These are phyloP conservation scores for Gobio occitaniae DNA, from an alignment of 2,797 vertebrate genomes.

Conservation along the genomic window DNA sequence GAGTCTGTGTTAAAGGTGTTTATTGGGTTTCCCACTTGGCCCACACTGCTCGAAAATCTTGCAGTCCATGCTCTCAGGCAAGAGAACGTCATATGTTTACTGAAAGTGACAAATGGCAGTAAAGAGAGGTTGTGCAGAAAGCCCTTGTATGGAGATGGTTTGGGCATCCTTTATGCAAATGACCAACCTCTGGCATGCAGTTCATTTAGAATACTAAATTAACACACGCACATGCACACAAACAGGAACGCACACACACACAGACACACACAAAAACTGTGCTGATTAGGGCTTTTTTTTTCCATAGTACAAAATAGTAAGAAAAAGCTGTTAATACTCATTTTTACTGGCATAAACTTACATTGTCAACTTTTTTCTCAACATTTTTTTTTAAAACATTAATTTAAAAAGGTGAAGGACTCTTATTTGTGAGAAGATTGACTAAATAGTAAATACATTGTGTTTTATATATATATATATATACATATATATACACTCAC, in stretches of 20 bases:
- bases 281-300: no score
- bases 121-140: not conserved
- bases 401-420: not conserved
- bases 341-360: not conserved
- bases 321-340: no score
- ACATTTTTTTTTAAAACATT: not conserved
- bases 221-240: no score
- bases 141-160: not conserved
- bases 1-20: not conserved
- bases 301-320: no score
- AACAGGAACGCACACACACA: no score
- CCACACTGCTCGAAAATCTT: not conserved
- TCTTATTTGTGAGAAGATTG: no score
- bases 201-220: not conserved
- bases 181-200: not conserved
- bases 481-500: no score
- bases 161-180: not conserved
- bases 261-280: no score
- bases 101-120: not conserved
- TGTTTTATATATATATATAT: not conserved
- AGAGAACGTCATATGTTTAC: not conserved
- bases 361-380: not conserved
- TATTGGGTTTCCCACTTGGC: no score
- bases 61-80: not conserved
- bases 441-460: not conserved